Base-by-base conservation (phyloP, 2,113 vertebrate species). In the Aythya baeri region DNA sequence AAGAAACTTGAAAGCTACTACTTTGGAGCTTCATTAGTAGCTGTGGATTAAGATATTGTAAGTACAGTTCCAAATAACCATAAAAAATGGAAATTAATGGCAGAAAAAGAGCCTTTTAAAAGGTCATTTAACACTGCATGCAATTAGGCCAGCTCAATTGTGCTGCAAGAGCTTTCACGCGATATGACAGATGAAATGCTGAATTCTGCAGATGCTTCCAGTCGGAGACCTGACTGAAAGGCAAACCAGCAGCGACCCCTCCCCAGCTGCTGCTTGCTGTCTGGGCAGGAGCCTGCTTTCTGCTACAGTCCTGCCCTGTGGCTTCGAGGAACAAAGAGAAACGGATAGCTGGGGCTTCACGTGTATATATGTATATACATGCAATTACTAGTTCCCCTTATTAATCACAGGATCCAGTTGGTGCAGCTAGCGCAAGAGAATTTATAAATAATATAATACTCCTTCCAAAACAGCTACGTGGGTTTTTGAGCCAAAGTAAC, bases 21-120 rank as follows among this genome's bases (percentile, higher is more conserved):
- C 26, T 94, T 75, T 58, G 62, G 76, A 96, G 62, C 70, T 88
- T 93, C 86, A 81, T 94, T 94, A 95, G 80, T 72, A 77, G 63
- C 83, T 81, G 87, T 31, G 49, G 74, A 95, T 93, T 93, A 93
- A 84, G 92, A 95, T 92, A 95, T 43, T 2, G 0, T 72, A 88
- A 91, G 9, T 68, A 50, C n/a, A 73, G 34, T 50, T 89, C 66
- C 82, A 96, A 94, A 96, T 76, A 76, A 84, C 73, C 62, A 73
- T 91, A 84, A 90, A 88, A 93, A 91, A 93, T 88, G 83, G 83
- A 93, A 95, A 95, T 90, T 81, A 97, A 46, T 29, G 9, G 32
- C 16, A 91, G 54, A 89, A 91, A 90, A 90, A 94, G 20, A 91
- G 71, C 38, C 81, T 61, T 83, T 93, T 93, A 93, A 86, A 86